Conservation (phyloP, 2,888 invertebrate species). For the Abscondita cerata region DNA sequence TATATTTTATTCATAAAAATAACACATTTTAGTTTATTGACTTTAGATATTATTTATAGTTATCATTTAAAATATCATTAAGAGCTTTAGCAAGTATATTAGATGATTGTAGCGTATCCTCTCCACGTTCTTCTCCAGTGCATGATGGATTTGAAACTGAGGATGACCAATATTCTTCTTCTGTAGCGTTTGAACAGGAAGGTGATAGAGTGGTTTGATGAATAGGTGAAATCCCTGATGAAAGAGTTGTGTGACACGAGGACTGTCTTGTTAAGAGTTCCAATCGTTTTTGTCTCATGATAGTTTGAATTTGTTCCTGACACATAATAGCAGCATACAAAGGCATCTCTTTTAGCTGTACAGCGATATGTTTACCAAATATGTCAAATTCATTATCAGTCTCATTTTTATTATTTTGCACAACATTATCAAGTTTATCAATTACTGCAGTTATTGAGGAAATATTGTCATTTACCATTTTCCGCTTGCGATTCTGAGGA, state of each 20-base stretch:
- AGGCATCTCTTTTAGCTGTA: neutral
- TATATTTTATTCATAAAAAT: too few species aligned
- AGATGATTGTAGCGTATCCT: neutral
- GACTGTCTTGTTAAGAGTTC: neutral
- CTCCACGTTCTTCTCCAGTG: neutral
- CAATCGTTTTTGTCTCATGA: neutral
- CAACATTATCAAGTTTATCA: neutral
- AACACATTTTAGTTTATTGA: too few species aligned
- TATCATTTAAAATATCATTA: too few species aligned
- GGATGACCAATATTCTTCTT: neutral
- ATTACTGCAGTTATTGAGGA: neutral
- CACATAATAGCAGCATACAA: neutral
- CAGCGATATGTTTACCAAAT: neutral
- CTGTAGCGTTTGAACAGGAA: neutral
- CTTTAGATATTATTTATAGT: too few species aligned
- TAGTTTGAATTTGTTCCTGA: neutral
- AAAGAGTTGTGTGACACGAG: neutral
- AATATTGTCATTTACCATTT: slow-evolving; percentile 6
- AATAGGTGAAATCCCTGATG: neutral
- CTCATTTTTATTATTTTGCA: too few species aligned
- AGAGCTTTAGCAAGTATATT: neutral
- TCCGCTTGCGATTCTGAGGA: slow-evolving; percentile 27
- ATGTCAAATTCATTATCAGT: too few species aligned
- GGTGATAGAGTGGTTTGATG: neutral
- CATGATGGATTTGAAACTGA: neutral